Base-by-base conservation (phyloP, 2,797 vertebrate species). In the Austrolebias charrua region DNA sequence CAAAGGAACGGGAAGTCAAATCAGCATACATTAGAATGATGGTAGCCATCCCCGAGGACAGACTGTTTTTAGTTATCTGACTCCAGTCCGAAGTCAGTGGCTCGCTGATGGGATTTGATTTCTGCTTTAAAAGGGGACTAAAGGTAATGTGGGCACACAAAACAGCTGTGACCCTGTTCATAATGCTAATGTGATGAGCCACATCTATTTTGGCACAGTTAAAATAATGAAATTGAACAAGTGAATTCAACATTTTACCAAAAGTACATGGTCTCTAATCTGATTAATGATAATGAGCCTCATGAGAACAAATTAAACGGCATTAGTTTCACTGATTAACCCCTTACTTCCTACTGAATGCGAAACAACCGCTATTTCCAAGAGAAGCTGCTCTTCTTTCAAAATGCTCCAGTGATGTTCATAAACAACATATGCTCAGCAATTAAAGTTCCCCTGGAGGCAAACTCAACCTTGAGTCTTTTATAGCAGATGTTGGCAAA, bases 351-450 rank as follows among this genome's bases (percentile, higher is more conserved):
- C 38, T 11, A 8, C 33, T 19, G 28, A 73, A 58, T 65, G 33
- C 57, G 6, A 51, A 56, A 66, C 48, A 45, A 46, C 60, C 55
- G 42, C 57, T 65, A 49, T 66, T 61, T 62, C 51, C 64, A 62
- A 49, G 53, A 79, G 55, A 80, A 63, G 61, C 56, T 16, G n/a
- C 46, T 56, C 49, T 74, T 76, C 15, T 64, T 78, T 78, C 76
- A 54, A 75, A 69, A 79, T 66, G 78, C 64, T 80, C 48, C 75
- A 65, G 69, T 60, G 60, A 18, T 73, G 40, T 80, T 85, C 80
- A 86, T 88, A 91, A 92, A 92, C 90, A 92, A 80, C 90, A 93
- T 91, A 92, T 91, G 91, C 82, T 18, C 56, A 80, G 90, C 83
- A 90, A 89, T 89, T 82, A 80, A 6, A 48, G 46, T 64, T 55